Evolutionary conservation across 2,797 vertebrate genomes (phyloP), one percentile per base, ranked within the genome.

Genomic region (Xyrichtys novacula): DNA sequence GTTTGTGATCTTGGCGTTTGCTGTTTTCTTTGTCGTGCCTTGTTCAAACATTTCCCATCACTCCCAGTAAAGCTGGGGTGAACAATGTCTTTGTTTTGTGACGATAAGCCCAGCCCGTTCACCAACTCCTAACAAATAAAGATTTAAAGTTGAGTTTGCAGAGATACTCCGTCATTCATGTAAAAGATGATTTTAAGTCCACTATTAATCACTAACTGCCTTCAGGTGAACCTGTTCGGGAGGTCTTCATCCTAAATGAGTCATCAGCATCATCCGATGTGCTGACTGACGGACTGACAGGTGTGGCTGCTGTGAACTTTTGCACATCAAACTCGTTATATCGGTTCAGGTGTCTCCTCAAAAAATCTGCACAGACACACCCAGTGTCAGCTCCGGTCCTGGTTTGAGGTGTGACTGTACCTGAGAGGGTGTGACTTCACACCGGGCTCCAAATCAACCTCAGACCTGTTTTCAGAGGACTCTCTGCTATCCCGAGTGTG

Each of bases 381-480:
- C 72, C 8, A 9, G n/a, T 23, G 31, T 12, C 0, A 8, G 20
- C 34, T 60, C 31, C 0, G 5, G 4, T 8, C 8, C 38, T n/a
- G 7, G 15, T 32, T 15, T 36, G 57, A 70, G 68, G 70, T 54
- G 69, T 50, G 67, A 17, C 74, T 22, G 19, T 19, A 1, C 11
- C 29, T 31, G 39, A 5, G 53, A 53, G 71, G 84, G 85, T 3
- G 85, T 69, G 80, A 12, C 86, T 65, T 71, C 12, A 0, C 5
- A 1, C 63, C 50, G 0, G 28, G 63, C 49, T 80, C 71, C 42
- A 29, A 42, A 63, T 77, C 60, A 1, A 76, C 50, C 38, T 40
- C 7, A 4, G 2, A 68, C 26, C 52, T 49, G 60, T 48, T 36
- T 44, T 74, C 85, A 88, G 72, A 82, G 22, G 19, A 74, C 67